Evolutionary conservation across 2,797 vertebrate genomes (phyloP), one percentile per base, ranked within the genome.

Genomic region (Ispidina picta): DNA sequence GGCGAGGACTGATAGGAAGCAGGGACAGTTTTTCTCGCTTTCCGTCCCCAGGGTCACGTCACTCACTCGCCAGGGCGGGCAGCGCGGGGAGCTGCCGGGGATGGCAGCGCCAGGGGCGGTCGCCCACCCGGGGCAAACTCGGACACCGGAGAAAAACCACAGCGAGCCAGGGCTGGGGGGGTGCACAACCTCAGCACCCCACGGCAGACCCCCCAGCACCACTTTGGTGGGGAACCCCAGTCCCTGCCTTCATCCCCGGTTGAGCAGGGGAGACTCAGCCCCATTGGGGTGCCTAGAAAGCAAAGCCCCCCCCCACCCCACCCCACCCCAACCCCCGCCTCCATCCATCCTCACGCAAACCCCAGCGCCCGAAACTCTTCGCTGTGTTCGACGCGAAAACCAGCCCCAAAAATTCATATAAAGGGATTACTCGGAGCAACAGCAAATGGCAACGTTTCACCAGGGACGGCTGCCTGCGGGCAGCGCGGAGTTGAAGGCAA

Each of bases 1-100:
- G 33, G 70, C 22, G 8, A 54, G 33, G 41, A 10, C 91, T 89
- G 91, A 92, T 92, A 93, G 68, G 71, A 92, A 52, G 43, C 91
- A 86, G 94, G n/a, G 46, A 93, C 83, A 92, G 94, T 96, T 95
- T 96, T 94, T 92, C 91, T 93, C 93, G 26, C 92, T 95, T 92
- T 82, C 84, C 49, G 3, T 93, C 88, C 85, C 81, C 83, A 69
- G 92, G 94, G 93, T 97, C 93, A 94, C 33, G 82, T 95, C 92
- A 94, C 74, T 96, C 95, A 89, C 79, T 17, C 15, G 74, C 89
- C 85, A 28, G 93, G 83, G 63, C 90, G 52, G 86, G 71, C 84
- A 64, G 75, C 1, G 16, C 83, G 49, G 44, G 43, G 25, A 28
- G 26, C 49, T 49, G 48, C 23, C 48, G 15, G 48, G 12, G 48